phyloP scores from a whole-genome alignment of 2,888 invertebrate species.

The Atrina japonica region DNA sequence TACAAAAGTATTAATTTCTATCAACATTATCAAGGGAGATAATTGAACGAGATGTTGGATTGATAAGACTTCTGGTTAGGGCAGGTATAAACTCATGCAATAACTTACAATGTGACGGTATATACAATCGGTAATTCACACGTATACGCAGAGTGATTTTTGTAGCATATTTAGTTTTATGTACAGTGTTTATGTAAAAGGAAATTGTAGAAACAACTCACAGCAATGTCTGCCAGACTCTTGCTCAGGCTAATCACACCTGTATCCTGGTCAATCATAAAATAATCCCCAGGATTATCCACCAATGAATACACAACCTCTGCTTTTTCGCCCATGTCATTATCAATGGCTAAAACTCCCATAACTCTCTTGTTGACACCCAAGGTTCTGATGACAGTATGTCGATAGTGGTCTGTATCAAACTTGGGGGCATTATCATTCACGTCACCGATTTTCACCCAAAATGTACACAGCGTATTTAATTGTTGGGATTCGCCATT shows the following conservation, averaged over 20 bases:
- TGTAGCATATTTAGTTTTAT: too few relatives aligned
- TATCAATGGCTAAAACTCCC: constrained; percentile 88
- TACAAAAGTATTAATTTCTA: too few relatives aligned
- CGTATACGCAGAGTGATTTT: too few relatives aligned
- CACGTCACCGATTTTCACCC: constrained; percentile 72
- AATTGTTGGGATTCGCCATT: constrained; percentile 96
- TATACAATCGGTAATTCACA: too few relatives aligned
- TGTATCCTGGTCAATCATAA: constrained; percentile 97
- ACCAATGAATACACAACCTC: constrained; percentile 71
- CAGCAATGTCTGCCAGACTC: constrained; percentile 84
- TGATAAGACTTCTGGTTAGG: too few relatives aligned
- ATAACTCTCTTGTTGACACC: constrained; percentile 61
- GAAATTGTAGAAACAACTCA: too few relatives aligned
- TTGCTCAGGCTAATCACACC: constrained; percentile 98
- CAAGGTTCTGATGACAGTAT: constrained; percentile 61
- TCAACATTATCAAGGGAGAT: too few relatives aligned
- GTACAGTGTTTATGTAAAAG: too few relatives aligned
- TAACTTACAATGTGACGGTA: too few relatives aligned
- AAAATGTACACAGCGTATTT: constrained; percentile 98
- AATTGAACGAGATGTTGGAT: too few relatives aligned
- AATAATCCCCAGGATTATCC: constrained; percentile 95
- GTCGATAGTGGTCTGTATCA: constrained; percentile 71
- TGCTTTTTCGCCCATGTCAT: constrained; percentile 98
- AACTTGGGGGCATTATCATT: constrained; percentile 77
- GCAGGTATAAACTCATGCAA: too few relatives aligned